Base-by-base conservation (phyloP, 2,888 invertebrate species). In the Apamea anceps region DNA sequence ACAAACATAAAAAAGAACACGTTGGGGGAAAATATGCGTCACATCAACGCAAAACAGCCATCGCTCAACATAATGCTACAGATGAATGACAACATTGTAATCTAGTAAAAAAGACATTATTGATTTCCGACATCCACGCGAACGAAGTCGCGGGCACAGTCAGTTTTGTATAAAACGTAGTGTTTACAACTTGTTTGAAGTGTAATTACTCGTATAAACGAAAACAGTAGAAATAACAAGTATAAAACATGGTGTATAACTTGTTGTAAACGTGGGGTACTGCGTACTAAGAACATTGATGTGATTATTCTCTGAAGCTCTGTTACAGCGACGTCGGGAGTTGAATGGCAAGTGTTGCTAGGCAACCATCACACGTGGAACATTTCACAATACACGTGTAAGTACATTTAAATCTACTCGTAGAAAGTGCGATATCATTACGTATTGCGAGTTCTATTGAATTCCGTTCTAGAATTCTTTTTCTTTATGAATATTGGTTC, bases 341-440 rank as follows among this genome's bases (percentile, higher is more conserved):
- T 18, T 45, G 10, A 77, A 66, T 66, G 21, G 21, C 6, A 63
- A 13, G 10, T n/a, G 45, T 81, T 80, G 51, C 60, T 80, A 63
- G 68, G 66, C 66, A 75, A 67, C 75, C 25, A 21, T 25, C 10
- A 72, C 57, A 70, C 48, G 71, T 54, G 51, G 15, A 54, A 57
- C 3, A 21, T n/a, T 32, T 51, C 15, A 18, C 21, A 32, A 21
- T 54, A 57, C 28, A 57, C 65, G 77, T 78, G 42, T 42, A 63
- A 15, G 37, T 25, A 42, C 5, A 32, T 54, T 32, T 32, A 25
- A 45, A 67, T 32, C 42, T 54, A 32, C 32, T 32, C 32, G 32
- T 32, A 63, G 54, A 68, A 79, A 28, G 62, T 32, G 18, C 28
- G 2, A 51, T 48, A 15, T 62, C 3, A 51, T 28, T 77, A 54